Evolutionary conservation across 2,797 vertebrate species (phyloP).

Genomic region (Spea hammondii): DNA sequence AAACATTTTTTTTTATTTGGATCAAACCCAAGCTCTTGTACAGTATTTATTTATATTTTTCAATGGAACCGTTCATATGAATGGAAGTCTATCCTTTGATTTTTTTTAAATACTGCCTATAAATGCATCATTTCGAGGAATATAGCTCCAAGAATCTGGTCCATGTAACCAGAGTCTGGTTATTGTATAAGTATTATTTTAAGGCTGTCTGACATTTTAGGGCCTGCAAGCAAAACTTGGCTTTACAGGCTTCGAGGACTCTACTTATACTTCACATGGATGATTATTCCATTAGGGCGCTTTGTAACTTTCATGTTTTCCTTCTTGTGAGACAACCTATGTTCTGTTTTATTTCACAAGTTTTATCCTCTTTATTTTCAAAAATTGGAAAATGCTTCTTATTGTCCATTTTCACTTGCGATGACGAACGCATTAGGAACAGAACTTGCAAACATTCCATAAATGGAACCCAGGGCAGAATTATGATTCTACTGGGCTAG

Average conservation of each 20-base stretch:
- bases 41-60: too few species aligned
- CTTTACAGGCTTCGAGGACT: background rate
- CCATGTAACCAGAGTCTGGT: background rate
- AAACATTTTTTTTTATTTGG: too few species aligned
- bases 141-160: background rate
- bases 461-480: too few species aligned
- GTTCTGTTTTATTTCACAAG: background rate
- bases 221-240: background rate
- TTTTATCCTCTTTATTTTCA: background rate
- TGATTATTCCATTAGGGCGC: background rate
- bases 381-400: too few species aligned
- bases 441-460: too few species aligned
- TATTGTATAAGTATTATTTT: background rate
- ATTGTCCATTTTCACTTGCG: too few species aligned
- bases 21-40: too few species aligned
- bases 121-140: background rate
- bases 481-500: too few species aligned
- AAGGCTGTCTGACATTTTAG: background rate
- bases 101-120: background rate
- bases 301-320: background rate
- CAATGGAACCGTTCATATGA: too few species aligned
- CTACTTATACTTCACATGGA: background rate
- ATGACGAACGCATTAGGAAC: too few species aligned
- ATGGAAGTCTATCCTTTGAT: background rate
- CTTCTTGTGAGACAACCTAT: background rate